Evolutionary conservation across 2,797 vertebrate genomes (phyloP), one percentile per base, ranked within the genome.

Genomic region (Peromyscus nudipes): DNA sequence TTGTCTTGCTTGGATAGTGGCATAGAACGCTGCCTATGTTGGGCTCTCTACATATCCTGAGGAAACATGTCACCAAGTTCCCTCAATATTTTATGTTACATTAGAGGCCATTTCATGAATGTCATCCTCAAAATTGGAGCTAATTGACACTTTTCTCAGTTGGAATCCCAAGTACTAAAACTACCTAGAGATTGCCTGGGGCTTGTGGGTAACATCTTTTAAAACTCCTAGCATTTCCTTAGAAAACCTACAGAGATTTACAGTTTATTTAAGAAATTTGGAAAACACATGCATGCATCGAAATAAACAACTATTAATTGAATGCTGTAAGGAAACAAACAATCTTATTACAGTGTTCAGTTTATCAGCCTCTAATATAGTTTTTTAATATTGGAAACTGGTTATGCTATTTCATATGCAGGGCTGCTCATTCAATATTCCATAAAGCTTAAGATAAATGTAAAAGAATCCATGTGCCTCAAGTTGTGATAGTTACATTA

Each of bases 51-150:
- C 81, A 40, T 88, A 89, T 93, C 80, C 23, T 55, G 31, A 96
- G 40, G 91, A 93, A 94, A 92, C 17, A 65, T 92, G 83, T 81
- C 89, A 94, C 64, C 29, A 94, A 80, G 91, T 75, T 57, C 73
- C 46, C 17, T 40, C 49, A 5, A 69, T 90, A 87, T 93, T 55
- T 82, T 94, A 89, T 87, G 62, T 94, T 91, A 73, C 37, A 73
- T 90, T 93, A 92, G n/a, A 97, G 43, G 46, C 21, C 57, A 90
- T 9, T 29, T 96, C 80, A 87, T 79, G 95, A 93, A 96, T 92
- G 92, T n/a, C 89, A 96, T 92, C 84, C 85, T 92, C 89, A 96
- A 93, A 98, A 95, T 86, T 76, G 37, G 14, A 96, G 89, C n/a
- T 96, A 96, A 95, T 94, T 95, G 89, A 23, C 29, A 94, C 21